Percentiles rank a stretch among this genome's conserved stretches.
phyloP scores from a whole-genome alignment of 2,113 vertebrate species.

The Semicossyphus pulcher region DNA sequence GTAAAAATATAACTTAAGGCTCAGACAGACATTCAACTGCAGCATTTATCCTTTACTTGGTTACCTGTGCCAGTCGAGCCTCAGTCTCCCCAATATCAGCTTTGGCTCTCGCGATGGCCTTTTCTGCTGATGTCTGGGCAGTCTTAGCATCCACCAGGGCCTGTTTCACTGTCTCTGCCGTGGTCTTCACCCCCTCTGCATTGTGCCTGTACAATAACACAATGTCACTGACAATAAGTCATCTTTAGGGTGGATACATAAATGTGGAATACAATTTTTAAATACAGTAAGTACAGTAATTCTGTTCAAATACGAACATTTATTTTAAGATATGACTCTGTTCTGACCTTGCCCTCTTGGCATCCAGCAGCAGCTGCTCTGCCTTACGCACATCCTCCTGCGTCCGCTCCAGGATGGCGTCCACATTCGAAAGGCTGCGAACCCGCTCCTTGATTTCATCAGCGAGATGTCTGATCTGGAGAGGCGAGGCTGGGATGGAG shows the following conservation, averaged over 20 bases:
- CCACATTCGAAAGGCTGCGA: conserved; percentile 92
- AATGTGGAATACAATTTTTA: not conserved
- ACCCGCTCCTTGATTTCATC: conserved; percentile 93
- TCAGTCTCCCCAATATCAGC: conserved; percentile 89
- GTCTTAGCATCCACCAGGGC: conserved; percentile 87
- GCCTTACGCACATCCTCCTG: conserved; percentile 89
- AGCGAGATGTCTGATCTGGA: conserved; percentile 91
- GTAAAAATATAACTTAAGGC: too few relatives aligned
- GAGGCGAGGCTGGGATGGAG: conserved; percentile 92
- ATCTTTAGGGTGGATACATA: not conserved
- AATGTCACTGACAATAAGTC: not conserved
- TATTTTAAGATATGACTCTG: not conserved
- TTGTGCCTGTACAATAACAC: conserved; percentile 78
- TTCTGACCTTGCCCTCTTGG: conserved; percentile 86
- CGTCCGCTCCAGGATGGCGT: conserved; percentile 91
- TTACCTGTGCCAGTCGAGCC: conserved; percentile 83
- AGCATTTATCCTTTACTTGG: not conserved
- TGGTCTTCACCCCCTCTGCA: conserved; percentile 89
- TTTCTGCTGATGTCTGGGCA: conserved; percentile 89
- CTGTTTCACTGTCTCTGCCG: conserved; percentile 86
- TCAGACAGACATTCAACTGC: too few relatives aligned
- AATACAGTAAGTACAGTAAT: not conserved
- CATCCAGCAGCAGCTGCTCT: conserved; percentile 89
- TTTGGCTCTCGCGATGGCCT: conserved; percentile 86
- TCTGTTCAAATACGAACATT: not conserved